Evolutionary conservation across 2,888 invertebrate species (phyloP).

Genomic region (Iselma pallidipennis): DNA sequence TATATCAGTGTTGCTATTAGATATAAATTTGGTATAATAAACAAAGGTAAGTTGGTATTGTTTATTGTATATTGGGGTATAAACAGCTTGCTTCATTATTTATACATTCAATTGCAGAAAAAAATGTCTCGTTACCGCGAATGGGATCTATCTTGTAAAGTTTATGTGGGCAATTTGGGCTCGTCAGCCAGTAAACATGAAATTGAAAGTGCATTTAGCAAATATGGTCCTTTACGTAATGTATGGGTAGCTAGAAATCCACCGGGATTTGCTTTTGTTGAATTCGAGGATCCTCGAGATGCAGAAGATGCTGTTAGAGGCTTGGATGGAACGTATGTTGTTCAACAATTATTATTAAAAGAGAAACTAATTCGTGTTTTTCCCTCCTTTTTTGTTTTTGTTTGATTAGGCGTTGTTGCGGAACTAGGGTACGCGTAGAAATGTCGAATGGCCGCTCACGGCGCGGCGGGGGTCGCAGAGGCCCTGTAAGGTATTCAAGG

Average conservation of each 20-base stretch:
- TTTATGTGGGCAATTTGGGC: conserved; percentile 95
- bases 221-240: conserved; percentile 89
- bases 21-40: neutral
- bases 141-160: conserved; percentile 88
- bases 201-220: conserved; percentile 89
- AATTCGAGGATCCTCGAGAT: conserved; percentile 90
- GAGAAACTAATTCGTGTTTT: neutral
- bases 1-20: neutral
- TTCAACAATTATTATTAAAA: too few relatives aligned
- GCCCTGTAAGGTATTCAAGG: conserved; percentile 53
- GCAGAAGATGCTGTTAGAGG: conserved; percentile 86
- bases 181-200: conserved; percentile 90
- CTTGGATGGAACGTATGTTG: conserved; percentile 51
- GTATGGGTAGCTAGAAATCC: conserved; percentile 98
- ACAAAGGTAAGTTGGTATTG: neutral
- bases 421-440: conserved; percentile 87
- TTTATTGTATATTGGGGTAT: neutral
- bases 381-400: conserved; percentile 19
- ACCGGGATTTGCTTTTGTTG: conserved; percentile 94
- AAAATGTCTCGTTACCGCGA: conserved; percentile 75
- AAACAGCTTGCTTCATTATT: neutral
- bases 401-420: conserved; percentile 77
- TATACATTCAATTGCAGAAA: neutral
- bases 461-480: conserved; percentile 59
- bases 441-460: conserved; percentile 88